These are phyloP conservation scores for Gymnarchus niloticus DNA, from an alignment of 2,113 vertebrate species.

Conservation along the genomic window DNA sequence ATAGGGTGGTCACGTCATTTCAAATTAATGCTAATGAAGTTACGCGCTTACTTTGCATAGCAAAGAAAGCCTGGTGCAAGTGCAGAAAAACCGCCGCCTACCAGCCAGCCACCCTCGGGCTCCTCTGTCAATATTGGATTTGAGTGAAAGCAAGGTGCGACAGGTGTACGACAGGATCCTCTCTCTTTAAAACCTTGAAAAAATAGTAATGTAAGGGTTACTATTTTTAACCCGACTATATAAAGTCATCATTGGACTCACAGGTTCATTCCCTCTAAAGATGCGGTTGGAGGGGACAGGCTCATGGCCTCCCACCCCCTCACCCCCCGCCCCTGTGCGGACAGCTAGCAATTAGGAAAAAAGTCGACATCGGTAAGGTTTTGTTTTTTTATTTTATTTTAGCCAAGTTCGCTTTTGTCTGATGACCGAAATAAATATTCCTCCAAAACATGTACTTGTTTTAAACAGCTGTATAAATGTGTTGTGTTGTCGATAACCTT, in stretches of 20 bases:
- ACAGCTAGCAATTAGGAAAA: not conserved
- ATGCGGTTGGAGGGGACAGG: slow-evolving; percentile 20
- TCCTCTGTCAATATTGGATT: slow-evolving; percentile 91
- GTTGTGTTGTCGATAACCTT: not conserved
- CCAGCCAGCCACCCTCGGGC: slow-evolving; percentile 49
- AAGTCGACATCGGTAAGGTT: slow-evolving; percentile 10
- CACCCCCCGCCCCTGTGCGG: not conserved
- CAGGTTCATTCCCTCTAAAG: slow-evolving; percentile 33
- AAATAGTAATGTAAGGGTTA: slow-evolving; percentile 29
- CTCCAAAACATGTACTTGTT: not conserved
- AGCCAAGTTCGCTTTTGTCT: not conserved
- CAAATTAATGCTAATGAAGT: slow-evolving; percentile 55
- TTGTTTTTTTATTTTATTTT: not conserved
- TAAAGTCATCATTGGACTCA: slow-evolving; percentile 56
- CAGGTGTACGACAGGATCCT: slow-evolving; percentile 78
- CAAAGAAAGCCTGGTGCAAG: slow-evolving; percentile 53
- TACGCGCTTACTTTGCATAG: slow-evolving; percentile 56
- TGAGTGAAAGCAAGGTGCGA: slow-evolving; percentile 77
- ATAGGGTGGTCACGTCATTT: slow-evolving; percentile 42
- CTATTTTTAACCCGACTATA: slow-evolving; percentile 69
- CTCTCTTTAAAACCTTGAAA: slow-evolving; percentile 41
- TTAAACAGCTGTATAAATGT: not conserved
- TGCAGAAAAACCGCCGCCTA: slow-evolving; percentile 44
- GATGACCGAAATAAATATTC: not conserved
- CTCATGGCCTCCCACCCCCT: not conserved